These are phyloP conservation scores for Heliconius melpomene DNA, from an alignment of 1,140 invertebrate species.

Conservation along the genomic window DNA sequence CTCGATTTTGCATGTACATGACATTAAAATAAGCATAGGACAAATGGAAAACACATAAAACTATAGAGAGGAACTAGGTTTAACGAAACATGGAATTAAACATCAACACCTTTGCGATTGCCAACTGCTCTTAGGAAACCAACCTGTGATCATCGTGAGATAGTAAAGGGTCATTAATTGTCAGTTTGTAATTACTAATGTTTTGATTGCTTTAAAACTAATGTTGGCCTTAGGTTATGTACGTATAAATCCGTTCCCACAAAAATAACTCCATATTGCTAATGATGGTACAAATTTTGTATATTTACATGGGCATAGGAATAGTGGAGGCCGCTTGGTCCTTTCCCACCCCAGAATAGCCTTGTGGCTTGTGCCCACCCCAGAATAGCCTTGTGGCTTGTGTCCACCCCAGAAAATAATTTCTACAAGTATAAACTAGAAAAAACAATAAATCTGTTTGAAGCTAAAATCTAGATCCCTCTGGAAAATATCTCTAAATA, in stretches of 20 bases:
- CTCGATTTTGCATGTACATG: not conserved
- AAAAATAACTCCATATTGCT: not conserved
- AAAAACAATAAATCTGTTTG: no score
- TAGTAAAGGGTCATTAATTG: slow-evolving; percentile 23
- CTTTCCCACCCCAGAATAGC: no score
- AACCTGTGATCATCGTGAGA: slow-evolving; percentile 25
- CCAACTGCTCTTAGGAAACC: slow-evolving; percentile 22
- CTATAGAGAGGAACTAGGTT: not conserved
- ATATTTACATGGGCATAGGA: no score
- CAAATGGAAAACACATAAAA: not conserved
- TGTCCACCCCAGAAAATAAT: no score
- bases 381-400: no score
- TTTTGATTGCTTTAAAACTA: slow-evolving; percentile 15
- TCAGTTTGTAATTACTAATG: not conserved
- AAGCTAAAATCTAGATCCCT: no score
- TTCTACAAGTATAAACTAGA: no score
- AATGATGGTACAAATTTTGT: not conserved
- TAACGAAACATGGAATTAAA: not conserved
- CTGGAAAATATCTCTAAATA: no score
- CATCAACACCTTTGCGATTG: slow-evolving; percentile 28
- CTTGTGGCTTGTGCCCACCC: no score
- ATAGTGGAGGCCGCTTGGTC: no score
- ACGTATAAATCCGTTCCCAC: not conserved
- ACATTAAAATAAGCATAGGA: not conserved
- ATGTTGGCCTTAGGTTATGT: not conserved